Evolutionary conservation across 1,140 invertebrate species (phyloP).

Genomic region (Nomia melanderi): DNA sequence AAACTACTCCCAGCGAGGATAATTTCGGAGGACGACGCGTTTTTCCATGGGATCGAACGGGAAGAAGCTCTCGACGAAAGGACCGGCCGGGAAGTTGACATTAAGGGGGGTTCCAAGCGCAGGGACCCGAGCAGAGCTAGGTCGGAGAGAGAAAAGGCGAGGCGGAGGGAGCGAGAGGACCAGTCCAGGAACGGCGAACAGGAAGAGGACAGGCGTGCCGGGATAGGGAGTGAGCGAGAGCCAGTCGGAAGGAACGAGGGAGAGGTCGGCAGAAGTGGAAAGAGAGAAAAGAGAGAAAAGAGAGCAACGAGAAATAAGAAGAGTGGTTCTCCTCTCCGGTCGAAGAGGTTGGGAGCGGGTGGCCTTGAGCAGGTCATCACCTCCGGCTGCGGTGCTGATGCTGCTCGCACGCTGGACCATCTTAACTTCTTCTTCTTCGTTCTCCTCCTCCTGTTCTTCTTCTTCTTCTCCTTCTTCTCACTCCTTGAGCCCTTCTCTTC

Average conservation of each 20-base stretch:
- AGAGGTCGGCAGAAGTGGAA: constrained; percentile 48
- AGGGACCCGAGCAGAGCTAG: background rate
- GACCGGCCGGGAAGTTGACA: constrained; percentile 54
- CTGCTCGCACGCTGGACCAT: constrained; percentile 69
- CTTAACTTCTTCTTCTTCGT: constrained; percentile 72
- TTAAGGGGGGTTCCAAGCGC: constrained; percentile 32
- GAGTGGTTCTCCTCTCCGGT: constrained; percentile 60
- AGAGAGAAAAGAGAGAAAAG: constrained; percentile 65
- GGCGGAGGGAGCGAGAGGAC: background rate
- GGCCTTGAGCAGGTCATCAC: constrained; percentile 80
- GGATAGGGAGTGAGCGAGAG: constrained; percentile 33
- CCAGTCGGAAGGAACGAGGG: constrained; percentile 36
- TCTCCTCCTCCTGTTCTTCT: constrained; percentile 41
- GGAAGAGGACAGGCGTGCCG: constrained; percentile 47
- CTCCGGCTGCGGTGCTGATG: constrained; percentile 70
- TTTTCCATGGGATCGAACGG: constrained; percentile 22
- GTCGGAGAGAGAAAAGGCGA: background rate
- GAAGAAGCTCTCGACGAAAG: constrained; percentile 44
- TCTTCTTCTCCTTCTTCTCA: constrained; percentile 33
- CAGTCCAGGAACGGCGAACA: constrained; percentile 18
- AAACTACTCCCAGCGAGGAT: background rate
- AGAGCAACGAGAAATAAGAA: constrained; percentile 63
- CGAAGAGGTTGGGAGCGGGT: constrained; percentile 73
- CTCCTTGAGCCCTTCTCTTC: constrained; percentile 49
- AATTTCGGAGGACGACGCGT: background rate